Base-by-base conservation (phyloP, 2,888 invertebrate species). In the Dioctria linearis region DNA sequence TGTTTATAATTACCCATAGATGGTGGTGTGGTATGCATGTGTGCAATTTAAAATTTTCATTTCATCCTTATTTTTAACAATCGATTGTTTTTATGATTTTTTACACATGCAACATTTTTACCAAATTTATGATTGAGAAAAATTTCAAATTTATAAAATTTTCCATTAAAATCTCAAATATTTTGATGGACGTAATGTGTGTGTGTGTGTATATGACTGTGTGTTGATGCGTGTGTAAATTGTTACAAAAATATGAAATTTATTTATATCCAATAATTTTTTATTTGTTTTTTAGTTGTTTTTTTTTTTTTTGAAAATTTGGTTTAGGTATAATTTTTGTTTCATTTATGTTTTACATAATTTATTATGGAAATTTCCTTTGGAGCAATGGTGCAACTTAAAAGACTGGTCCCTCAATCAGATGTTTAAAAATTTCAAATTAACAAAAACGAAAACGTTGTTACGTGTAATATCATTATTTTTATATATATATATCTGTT, bases 341-440 rank as follows among this genome's bases (percentile, higher is more conserved):
- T 11, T 43, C 39, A 39, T 25, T 25, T 25, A 25, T 25, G 25
- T 25, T 25, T 25, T 25, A 25, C 25, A 25, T 25, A 25, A 25
- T 25, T 25, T 25, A 25, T 13, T 78, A 65, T 42, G 63, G 54
- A 49, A 49, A 8, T 66, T 54, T 78, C 37, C 51, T 42, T 78
- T 83, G 87, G 88, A 86, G 86, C 88, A 89, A 87, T 89, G 88
- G 88, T 87, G 88, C 88, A 88, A 86, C 88, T 88, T 89, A 88
- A 88, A 88, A 88, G 89, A 88, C 86, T 89, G 89, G 89, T 89
- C 89, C 89, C 89, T 87, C 86, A 89, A 89, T 89, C 89, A 89
- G 89, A 88, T 88, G 88, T 88, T 88, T 87, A 87, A 86, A 88
- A 89, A 88, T 87, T 85, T 85, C 84, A 84, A 87, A 87, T 86